Evolutionary conservation across 1,140 invertebrate species (phyloP), one percentile per base, ranked within the genome.

Genomic region (Plectus sambesii): DNA sequence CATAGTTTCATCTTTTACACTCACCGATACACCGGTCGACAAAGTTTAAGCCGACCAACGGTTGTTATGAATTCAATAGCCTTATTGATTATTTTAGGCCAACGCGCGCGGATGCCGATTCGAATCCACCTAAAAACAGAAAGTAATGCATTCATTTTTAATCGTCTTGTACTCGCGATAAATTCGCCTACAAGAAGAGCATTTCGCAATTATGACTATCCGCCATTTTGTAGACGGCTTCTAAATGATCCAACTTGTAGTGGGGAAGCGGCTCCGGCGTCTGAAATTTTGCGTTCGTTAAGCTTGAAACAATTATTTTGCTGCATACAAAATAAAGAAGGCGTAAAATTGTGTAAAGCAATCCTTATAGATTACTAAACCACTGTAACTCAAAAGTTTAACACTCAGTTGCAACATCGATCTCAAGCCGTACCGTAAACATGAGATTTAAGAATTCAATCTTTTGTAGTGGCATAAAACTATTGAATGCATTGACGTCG

Each of bases 1-100:
- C n/a, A n/a, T n/a, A n/a, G n/a, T n/a, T n/a, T 20, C 36, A 5
- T 17, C 5, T 25, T 12, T n/a, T 38, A 51, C 26, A 49, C 49
- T 58, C 62, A 78, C 76, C 71, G 75, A 68, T 86, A 90, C 37
- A 92, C 75, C 12, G 86, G 85, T 40, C 84, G 2, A 86, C 78
- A 75, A 89, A 89, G 2, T 79, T 62, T 19, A 90, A 73, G 5
- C 81, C 80, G 2, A 62, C 53, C 1, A n/a, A n/a, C n/a, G n/a
- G n/a, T n/a, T n/a, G n/a, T n/a, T n/a, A n/a, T n/a, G n/a, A n/a
- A n/a, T n/a, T n/a, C n/a, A n/a, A n/a, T n/a, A n/a, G n/a, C n/a
- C n/a, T n/a, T n/a, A n/a, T 75, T 65, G 26, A 90, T 71, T 56
- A 79, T 77, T 0, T 78, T 72, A 37, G 77, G 62, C 75, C 84